Evolutionary conservation across 1,140 invertebrate genomes (phyloP).

Genomic region (Philopotamus ludificatus): DNA sequence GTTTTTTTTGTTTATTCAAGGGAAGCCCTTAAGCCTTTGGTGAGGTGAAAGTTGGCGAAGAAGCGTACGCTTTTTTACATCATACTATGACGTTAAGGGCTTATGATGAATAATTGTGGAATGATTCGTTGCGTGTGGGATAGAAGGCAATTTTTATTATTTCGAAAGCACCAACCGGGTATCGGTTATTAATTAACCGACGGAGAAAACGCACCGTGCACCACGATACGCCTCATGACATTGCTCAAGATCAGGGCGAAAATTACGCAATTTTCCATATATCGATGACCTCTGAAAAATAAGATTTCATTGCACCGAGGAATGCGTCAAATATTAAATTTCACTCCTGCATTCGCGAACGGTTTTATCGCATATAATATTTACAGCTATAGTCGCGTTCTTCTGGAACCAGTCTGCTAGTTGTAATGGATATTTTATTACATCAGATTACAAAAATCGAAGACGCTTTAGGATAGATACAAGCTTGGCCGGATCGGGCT

Average conservation of each 20-base stretch:
- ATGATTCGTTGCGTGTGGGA: background rate
- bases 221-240: too few relatives aligned
- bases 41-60: conserved; percentile 1
- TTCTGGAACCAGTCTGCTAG: background rate
- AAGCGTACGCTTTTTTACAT: background rate
- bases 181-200: background rate
- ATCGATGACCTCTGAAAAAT: too few relatives aligned
- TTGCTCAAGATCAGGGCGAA: too few relatives aligned
- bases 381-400: background rate
- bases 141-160: background rate
- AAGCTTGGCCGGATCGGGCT: background rate
- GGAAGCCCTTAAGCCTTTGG: background rate
- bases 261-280: too few relatives aligned
- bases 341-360: too few relatives aligned
- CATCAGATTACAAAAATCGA: background rate
- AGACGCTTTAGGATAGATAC: background rate
- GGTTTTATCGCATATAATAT: background rate
- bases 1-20: background rate
- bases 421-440: conserved; percentile 11
- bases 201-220: conserved; percentile 1
- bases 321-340: too few relatives aligned
- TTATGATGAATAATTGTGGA: conserved; percentile 9
- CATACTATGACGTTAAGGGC: background rate
- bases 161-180: background rate
- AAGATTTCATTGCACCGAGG: too few relatives aligned